Evolutionary conservation across 2,888 invertebrate species (phyloP), one percentile per base, ranked within the genome.

Genomic region (Pammene aurita): DNA sequence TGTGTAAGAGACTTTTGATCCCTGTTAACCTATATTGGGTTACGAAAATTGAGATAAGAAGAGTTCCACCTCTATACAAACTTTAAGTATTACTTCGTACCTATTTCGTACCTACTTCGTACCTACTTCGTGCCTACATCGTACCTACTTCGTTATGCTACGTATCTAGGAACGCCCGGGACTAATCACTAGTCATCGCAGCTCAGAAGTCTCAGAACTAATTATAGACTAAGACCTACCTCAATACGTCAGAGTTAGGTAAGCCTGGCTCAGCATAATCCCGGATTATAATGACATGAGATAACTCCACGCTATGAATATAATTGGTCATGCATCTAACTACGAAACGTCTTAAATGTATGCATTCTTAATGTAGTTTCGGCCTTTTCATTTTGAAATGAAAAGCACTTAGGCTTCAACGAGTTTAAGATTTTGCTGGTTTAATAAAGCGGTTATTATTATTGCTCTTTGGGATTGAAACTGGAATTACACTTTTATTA

Each of bases 201-300:
- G 38, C 7, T 38, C 38, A 38, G 38, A 38, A 38, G 38, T 10
- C 38, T 62, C 38, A 52, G 50, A 62, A 41, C 62, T 62, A 62
- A 62, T 62, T 62, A 62, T 41, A 26, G 26, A 61, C 61, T 50
- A 50, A 62, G 41, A 4, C 62, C 62, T 62, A 62, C 62, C 62
- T 52, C 62, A 62, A 41, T 62, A 62, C 50, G 62, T 41, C 52
- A 41, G 41, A 52, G 41, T 50, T 52, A n/a, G n/a, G n/a, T n/a
- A 62, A 52, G 52, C 41, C 52, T 16, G 18, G 41, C 60, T 54
- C 64, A 66, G 57, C 70, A 16, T 72, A 72, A 71, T 64, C 68
- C 66, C 14, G 61, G 71, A 72, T 71, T 72, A 72, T 67, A 72
- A 63, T 68, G 68, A 72, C 68, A 26, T 50, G 68, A 68, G 66